A percentile compares a stretch with the other conserved stretches of the same genome.
Evolutionary conservation across 2,113 vertebrate species (phyloP).

Genomic region (Xiphorhynchus elegans): DNA sequence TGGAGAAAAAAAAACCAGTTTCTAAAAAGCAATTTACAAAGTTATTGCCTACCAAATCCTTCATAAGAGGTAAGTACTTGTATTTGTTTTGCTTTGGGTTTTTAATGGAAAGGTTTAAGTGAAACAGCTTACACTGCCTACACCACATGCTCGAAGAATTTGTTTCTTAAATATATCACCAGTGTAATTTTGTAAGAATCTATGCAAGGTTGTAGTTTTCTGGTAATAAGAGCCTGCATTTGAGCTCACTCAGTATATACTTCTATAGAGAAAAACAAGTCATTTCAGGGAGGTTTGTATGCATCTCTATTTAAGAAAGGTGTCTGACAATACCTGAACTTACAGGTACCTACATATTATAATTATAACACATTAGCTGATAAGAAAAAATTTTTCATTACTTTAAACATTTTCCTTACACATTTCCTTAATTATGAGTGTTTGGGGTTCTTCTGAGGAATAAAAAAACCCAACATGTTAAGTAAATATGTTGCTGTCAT

Average conservation of each 20-base stretch:
- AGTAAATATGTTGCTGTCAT: neutral
- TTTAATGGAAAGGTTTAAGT: neutral
- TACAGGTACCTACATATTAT: neutral
- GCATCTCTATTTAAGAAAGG: neutral
- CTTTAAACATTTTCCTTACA: neutral
- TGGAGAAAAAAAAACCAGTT: neutral
- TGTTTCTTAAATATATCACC: neutral
- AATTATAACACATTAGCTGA: neutral
- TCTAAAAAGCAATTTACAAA: neutral
- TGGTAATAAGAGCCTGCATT: neutral
- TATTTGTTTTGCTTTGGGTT: neutral
- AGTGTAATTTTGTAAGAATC: neutral
- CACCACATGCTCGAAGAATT: neutral
- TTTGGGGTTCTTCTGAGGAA: rapidly evolving
- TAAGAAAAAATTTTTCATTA: neutral
- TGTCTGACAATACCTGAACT: neutral
- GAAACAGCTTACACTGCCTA: neutral
- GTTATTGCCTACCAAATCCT: neutral
- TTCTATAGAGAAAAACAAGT: neutral
- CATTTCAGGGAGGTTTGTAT: rapidly evolving
- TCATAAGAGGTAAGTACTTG: neutral
- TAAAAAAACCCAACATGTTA: neutral
- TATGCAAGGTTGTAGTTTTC: neutral
- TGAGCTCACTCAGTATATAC: neutral
- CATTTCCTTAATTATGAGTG: neutral